Evolutionary conservation across 2,113 vertebrate genomes (phyloP), one percentile per base, ranked within the genome.

Genomic region (Leptobrachium ailaonicum): DNA sequence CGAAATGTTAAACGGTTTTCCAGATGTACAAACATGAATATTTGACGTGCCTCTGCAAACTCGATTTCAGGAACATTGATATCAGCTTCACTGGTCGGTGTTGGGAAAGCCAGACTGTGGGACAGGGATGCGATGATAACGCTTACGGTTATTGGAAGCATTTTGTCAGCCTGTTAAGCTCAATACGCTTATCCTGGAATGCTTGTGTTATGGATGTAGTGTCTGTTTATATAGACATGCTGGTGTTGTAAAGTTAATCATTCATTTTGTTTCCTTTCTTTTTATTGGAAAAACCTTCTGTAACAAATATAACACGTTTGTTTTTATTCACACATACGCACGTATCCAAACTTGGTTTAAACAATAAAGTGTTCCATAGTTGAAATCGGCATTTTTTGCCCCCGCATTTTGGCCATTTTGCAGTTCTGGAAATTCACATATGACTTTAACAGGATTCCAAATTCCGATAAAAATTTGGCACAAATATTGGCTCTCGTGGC

Each of bases 11-110:
- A 66, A 2, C 6, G 3, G 4, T 32, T 66, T 41, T 7, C 40
- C 2, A 20, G 2, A 32, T 66, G 41, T 40, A 66, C 63, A 43
- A 42, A 2, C 2, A 10, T 32, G 10, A 58, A 12, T 14, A 7
- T 60, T 13, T 40, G 2, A 77, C 75, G n/a, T 78, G 71, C 76
- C 76, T 78, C 11, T 63, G 76, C 76, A 42, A 50, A 62, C 3
- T 78, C 41, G n/a, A 11, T 2, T 50, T 78, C 76, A 2, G n/a
- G 11, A 47, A 53, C 3, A 41, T 14, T 41, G 4, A 78, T 41
- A 2, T 2, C n/a, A 0, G 1, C 42, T 10, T 62, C 2, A 40
- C 1, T 41, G 13, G 42, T 0, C 0, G 32, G 67, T 63, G 4
- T 71, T n/a, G 76, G 76, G 54, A 71, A 70, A 44, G 54, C 67